These are phyloP conservation scores for Austrolebias charrua DNA, from an alignment of 2,797 vertebrate species.

Conservation along the genomic window DNA sequence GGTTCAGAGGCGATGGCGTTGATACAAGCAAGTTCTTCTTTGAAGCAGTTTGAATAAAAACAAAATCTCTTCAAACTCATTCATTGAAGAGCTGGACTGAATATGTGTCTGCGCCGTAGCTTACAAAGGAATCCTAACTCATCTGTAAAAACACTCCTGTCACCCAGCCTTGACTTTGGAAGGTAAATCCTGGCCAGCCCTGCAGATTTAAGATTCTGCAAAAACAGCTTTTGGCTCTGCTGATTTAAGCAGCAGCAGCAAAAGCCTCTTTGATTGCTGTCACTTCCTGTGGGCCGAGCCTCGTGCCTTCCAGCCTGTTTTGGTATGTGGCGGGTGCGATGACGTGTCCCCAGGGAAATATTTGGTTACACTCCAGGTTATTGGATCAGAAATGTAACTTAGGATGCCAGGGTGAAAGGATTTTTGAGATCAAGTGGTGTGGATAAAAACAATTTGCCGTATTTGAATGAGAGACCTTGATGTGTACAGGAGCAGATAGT, in stretches of 20 bases:
- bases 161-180: conserved; percentile 23
- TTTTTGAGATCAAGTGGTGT: conserved; percentile 12
- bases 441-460: conserved; percentile 30
- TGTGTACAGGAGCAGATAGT: conserved; percentile 3
- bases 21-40: too few species aligned
- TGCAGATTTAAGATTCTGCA: conserved; percentile 14
- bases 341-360: conserved; percentile 54
- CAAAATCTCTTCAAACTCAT: background rate
- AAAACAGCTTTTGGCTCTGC: conserved; percentile 27
- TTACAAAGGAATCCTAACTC: background rate
- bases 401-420: conserved; percentile 4
- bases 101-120: conserved; percentile 9
- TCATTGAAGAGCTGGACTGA: background rate
- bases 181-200: conserved; percentile 15
- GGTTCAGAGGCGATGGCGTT: too few species aligned
- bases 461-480: conserved; percentile 23
- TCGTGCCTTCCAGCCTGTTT: conserved; percentile 31
- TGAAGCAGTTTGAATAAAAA: too few species aligned
- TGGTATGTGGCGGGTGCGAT: conserved; percentile 53
- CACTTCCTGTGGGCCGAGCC: conserved; percentile 52
- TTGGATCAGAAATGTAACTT: conserved; percentile 47
- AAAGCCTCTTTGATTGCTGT: conserved; percentile 53
- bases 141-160: conserved; percentile 29
- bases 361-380: conserved; percentile 65
- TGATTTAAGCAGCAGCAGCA: conserved; percentile 48